A percentile compares a stretch with the other conserved stretches of the same genome.
Evolutionary conservation across 2,888 invertebrate genomes (phyloP).

Genomic region (Drosophila dives): DNA sequence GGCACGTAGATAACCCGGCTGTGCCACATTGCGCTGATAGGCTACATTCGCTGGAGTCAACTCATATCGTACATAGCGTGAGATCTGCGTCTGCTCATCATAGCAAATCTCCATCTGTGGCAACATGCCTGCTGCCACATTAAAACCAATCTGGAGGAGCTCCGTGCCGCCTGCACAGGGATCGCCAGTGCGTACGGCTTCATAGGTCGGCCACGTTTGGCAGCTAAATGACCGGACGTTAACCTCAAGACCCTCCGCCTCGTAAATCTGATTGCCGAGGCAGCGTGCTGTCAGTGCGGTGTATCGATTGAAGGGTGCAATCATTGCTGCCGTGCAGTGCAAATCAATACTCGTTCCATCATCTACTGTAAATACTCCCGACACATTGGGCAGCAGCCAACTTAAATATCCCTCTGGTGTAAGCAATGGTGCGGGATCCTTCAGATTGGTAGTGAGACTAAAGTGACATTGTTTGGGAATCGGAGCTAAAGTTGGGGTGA

Average conservation of each 20-base stretch:
- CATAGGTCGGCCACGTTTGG: conserved; percentile 74
- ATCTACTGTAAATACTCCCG: conserved; percentile 67
- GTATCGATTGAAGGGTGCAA: conserved; percentile 51
- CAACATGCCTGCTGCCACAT: conserved; percentile 75
- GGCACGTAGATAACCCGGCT: conserved; percentile 81
- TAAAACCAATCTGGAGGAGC: conserved; percentile 84
- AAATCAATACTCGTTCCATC: conserved; percentile 77
- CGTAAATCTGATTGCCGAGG: conserved; percentile 68
- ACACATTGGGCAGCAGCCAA: conserved; percentile 72
- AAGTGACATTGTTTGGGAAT: conserved; percentile 61
- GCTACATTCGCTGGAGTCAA: conserved; percentile 84
- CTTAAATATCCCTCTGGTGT: conserved; percentile 83
- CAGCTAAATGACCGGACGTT: conserved; percentile 81
- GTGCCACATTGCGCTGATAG: conserved; percentile 83
- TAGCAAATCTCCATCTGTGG: conserved; percentile 84
- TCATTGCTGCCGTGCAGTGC: conserved; percentile 72
- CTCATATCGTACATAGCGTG: conserved; percentile 83
- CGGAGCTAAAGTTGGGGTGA: conserved; percentile 21
- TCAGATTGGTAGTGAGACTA: conserved; percentile 68
- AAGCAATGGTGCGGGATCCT: conserved; percentile 87
- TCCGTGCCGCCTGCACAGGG: conserved; percentile 79
- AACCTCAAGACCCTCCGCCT: conserved; percentile 62
- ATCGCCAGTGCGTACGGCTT: conserved; percentile 68
- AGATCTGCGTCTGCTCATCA: conserved; percentile 81
- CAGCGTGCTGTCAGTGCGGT: conserved; percentile 78